These are phyloP conservation scores for Ptilodon capucinus DNA, from an alignment of 2,888 invertebrate genomes.

Conservation along the genomic window DNA sequence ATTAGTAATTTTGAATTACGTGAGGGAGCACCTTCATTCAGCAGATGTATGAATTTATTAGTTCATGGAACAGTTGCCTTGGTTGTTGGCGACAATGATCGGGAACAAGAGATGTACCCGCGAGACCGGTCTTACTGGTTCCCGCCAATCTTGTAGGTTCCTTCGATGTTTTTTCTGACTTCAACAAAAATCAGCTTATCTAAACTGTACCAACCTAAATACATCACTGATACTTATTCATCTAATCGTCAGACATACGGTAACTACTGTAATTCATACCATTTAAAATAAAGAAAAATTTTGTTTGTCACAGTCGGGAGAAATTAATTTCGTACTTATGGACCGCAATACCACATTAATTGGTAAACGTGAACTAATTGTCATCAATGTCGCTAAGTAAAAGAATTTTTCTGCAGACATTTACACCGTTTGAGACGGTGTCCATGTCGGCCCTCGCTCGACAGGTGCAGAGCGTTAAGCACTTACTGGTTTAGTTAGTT, in stretches of 20 bases:
- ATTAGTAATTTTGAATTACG: neutral
- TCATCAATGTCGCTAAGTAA: too few species aligned
- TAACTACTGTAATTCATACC: too few species aligned
- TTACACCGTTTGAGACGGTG: constrained; percentile 24
- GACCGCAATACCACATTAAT: too few species aligned
- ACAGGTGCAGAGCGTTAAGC: constrained; percentile 52
- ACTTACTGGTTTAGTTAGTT: constrained; percentile 25
- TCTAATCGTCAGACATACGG: too few species aligned
- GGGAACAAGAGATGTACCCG: constrained; percentile 57
- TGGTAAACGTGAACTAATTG: too few species aligned
- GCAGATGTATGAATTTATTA: neutral
- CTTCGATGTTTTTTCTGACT: constrained; percentile 33
- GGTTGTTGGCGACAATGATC: constrained; percentile 19
- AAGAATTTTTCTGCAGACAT: neutral
- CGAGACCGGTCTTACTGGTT: constrained; percentile 70
- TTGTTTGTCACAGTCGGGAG: too few species aligned
- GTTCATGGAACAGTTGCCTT: neutral
- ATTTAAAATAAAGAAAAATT: too few species aligned
- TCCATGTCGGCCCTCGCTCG: constrained; percentile 20
- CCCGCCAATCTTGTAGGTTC: constrained; percentile 30
- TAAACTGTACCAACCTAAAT: neutral
- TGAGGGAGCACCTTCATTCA: neutral
- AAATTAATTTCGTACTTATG: too few species aligned
- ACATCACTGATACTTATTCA: too few species aligned
- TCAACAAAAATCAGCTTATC: neutral